A percentile compares a stretch with the other conserved stretches of the same genome.
phyloP scores from a whole-genome alignment of 2,797 vertebrate species.

The Myotis vivesi region DNA sequence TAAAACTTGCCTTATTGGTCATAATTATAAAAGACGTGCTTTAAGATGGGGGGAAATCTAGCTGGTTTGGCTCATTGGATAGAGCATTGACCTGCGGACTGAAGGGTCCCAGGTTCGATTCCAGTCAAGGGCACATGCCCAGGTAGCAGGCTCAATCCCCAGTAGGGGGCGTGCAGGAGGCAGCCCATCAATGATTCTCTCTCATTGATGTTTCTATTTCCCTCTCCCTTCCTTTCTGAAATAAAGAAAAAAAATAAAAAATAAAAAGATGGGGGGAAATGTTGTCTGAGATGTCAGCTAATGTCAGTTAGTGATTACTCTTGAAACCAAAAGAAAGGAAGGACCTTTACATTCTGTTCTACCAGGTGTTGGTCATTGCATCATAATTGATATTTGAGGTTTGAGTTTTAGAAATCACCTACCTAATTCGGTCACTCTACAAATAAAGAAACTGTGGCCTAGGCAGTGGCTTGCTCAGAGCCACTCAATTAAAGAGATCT shows the following conservation, averaged over 20 bases:
- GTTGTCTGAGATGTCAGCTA: neutral
- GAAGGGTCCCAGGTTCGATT: too few species aligned
- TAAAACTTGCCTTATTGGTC: neutral
- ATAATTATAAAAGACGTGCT: neutral
- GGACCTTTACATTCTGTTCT: neutral
- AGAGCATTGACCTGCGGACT: too few species aligned
- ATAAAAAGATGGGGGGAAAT: neutral
- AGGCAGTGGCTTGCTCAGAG: neutral
- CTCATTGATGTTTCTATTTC: too few species aligned
- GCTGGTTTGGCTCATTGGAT: too few species aligned
- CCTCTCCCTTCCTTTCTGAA: too few species aligned
- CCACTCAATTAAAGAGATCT: neutral
- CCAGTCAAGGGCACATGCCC: too few species aligned
- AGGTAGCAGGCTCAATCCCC: too few species aligned
- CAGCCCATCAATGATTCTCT: too few species aligned
- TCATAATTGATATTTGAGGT: neutral
- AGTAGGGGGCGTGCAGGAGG: too few species aligned
- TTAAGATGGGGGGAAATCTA: neutral
- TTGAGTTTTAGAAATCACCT: neutral
- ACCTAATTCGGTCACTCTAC: neutral
- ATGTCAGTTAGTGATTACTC: neutral
- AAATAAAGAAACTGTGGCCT: neutral
- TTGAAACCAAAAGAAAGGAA: neutral
- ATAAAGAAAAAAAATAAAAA: too few species aligned
- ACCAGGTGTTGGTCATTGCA: neutral